Conservation (phyloP, 2,797 vertebrate species). For the Chloroceryle inda region DNA sequence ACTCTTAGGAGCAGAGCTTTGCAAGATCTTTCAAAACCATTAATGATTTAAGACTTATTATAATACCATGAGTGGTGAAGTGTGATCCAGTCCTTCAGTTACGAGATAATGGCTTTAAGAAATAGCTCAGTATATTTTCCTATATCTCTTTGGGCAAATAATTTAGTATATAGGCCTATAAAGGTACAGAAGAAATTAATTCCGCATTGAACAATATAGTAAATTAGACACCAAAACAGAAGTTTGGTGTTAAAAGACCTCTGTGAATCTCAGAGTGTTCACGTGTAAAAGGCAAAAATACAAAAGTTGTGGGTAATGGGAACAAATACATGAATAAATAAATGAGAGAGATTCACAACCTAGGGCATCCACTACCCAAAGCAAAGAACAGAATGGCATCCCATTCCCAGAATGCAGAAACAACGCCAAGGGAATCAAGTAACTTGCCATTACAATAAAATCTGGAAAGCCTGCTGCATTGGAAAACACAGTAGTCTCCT, state of each 20-base stretch:
- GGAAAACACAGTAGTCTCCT: not conserved
- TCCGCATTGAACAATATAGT: not conserved
- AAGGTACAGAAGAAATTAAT: constrained; percentile 24
- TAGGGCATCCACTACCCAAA: not conserved
- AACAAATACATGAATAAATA: not conserved
- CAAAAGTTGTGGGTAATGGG: not conserved
- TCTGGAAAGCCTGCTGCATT: not conserved
- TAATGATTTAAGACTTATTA: constrained; percentile 30
- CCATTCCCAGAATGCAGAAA: not conserved
- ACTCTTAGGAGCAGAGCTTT: not conserved
- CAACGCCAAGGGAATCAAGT: not conserved
- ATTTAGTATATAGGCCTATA: not conserved
- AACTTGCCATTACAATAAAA: not conserved
- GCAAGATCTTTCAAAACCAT: constrained; percentile 24
- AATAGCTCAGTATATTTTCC: not conserved
- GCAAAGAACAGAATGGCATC: not conserved
- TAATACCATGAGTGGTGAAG: not conserved
- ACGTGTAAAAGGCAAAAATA: not conserved
- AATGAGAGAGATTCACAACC: not conserved
- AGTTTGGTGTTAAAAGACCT: not conserved
- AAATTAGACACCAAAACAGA: constrained; percentile 6
- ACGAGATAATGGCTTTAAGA: constrained; percentile 18
- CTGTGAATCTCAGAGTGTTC: not conserved
- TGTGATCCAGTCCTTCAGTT: constrained; percentile 16
- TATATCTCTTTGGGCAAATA: not conserved